These are phyloP conservation scores for Phenganax marumi DNA, from an alignment of 92 coral and sea anemone genomes.

Conservation along the genomic window DNA sequence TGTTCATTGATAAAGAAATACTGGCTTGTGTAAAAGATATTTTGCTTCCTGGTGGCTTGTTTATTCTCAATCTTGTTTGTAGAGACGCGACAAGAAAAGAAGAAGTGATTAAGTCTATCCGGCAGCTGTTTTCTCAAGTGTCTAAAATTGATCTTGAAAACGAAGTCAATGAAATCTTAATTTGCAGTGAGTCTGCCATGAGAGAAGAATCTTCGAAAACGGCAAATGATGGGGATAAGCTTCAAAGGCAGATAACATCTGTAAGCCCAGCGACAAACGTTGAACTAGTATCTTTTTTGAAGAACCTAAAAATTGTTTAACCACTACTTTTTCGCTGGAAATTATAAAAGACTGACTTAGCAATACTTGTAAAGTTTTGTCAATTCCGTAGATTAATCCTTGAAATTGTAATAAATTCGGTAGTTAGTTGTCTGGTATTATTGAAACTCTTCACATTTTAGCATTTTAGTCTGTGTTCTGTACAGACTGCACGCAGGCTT, in stretches of 20 bases:
- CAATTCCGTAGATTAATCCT: no score
- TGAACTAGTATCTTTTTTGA: conserved; percentile 11
- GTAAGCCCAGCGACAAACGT: conserved; percentile 26
- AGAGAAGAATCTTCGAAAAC: neutral
- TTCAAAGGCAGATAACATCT: conserved; percentile 11
- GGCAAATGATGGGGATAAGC: neutral
- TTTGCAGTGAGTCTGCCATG: conserved; percentile 7
- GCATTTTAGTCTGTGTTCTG: no score
- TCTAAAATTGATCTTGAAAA: conserved; percentile 66
- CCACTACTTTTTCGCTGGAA: no score
- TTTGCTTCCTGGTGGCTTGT: conserved; percentile 70
- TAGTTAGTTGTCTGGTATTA: no score
- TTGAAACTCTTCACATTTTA: no score
- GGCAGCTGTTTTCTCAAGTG: conserved; percentile 59
- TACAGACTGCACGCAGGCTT: no score
- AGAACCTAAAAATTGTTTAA: conserved; percentile 17
- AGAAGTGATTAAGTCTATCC: conserved; percentile 58
- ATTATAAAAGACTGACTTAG: no score
- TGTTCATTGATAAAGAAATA: conserved; percentile 58
- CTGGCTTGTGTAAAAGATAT: conserved; percentile 63
- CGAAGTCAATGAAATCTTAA: conserved; percentile 69
- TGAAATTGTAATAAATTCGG: no score
- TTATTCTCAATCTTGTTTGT: conserved; percentile 80
- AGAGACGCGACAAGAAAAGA: conserved; percentile 53
- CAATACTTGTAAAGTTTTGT: no score